Evolutionary conservation across 2,888 invertebrate species (phyloP).

Genomic region (Cosmia trapezina): DNA sequence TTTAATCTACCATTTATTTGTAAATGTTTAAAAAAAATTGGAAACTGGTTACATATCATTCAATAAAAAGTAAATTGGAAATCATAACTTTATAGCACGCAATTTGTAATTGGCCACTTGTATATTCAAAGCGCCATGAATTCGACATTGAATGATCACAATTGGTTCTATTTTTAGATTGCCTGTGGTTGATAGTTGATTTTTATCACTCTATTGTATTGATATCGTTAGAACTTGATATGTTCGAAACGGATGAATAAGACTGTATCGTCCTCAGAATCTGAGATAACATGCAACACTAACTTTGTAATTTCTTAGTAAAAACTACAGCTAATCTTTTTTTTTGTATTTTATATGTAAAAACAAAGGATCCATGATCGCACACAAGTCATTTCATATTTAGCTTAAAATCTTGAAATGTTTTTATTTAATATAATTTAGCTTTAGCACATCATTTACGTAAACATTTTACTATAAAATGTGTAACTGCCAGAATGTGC

Average conservation of each 20-base stretch:
- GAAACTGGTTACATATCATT: not conserved
- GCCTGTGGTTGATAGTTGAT: conserved; percentile 46
- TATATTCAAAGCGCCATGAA: conserved; percentile 57
- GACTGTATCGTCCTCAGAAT: not conserved
- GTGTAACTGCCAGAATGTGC: conserved; percentile 86
- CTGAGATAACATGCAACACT: conserved; percentile 4
- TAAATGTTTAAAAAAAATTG: not conserved
- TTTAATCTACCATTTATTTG: not conserved
- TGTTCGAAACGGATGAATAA: conserved; percentile 25
- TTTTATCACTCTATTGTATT: conserved; percentile 63
- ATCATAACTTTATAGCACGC: conserved; percentile 34
- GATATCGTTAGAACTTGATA: conserved; percentile 46
- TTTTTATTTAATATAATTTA: conserved; percentile 1
- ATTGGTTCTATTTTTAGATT: conserved; percentile 61
- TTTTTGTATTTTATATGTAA: too few relatives aligned
- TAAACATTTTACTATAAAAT: conserved; percentile 78
- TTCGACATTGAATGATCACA: conserved; percentile 64
- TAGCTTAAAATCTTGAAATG: not conserved
- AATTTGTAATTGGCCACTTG: conserved; percentile 49
- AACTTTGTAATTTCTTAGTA: not conserved
- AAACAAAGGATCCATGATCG: not conserved
- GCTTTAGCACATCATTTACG: conserved; percentile 70
- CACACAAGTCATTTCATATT: not conserved
- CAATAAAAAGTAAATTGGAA: conserved; percentile 23
- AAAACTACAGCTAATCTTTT: not conserved